phyloP scores from a whole-genome alignment of 2,797 vertebrate genomes.

The Molossus alvarezi region DNA sequence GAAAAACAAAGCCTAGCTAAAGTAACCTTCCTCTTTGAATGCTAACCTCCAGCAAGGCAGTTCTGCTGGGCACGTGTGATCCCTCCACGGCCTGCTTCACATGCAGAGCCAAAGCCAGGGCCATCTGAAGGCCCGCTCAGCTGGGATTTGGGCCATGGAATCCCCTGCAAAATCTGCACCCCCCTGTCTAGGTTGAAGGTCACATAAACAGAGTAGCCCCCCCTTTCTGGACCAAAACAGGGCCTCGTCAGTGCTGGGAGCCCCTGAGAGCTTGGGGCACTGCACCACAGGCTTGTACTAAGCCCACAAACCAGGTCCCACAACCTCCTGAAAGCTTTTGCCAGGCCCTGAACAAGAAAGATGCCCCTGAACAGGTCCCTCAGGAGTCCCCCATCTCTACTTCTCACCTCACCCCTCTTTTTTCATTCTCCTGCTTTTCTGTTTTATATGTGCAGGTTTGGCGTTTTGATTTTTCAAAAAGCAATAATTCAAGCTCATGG shows the following conservation, averaged over 20 bases:
- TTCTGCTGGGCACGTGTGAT: background rate
- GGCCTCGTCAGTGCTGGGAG: background rate
- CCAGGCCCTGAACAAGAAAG: background rate
- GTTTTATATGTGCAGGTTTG: background rate
- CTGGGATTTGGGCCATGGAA: background rate
- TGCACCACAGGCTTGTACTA: background rate
- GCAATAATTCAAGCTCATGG: conserved; percentile 28
- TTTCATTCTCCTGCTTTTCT: background rate
- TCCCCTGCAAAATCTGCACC: background rate
- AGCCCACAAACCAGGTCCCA: background rate
- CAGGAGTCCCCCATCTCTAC: background rate
- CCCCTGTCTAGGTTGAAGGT: background rate
- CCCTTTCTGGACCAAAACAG: background rate
- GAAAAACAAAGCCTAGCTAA: background rate
- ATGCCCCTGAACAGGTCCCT: background rate
- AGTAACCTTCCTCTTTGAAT: background rate
- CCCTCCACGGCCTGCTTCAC: background rate
- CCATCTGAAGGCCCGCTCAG: background rate
- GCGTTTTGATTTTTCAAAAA: conserved; percentile 32
- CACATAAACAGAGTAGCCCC: background rate
- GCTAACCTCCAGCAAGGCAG: background rate
- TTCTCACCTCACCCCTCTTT: background rate
- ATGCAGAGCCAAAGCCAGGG: background rate
- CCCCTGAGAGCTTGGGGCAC: background rate
- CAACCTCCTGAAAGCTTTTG: background rate